These are phyloP conservation scores for Thecocarcelia acutangulata DNA, from an alignment of 2,888 invertebrate species.

Conservation along the genomic window DNA sequence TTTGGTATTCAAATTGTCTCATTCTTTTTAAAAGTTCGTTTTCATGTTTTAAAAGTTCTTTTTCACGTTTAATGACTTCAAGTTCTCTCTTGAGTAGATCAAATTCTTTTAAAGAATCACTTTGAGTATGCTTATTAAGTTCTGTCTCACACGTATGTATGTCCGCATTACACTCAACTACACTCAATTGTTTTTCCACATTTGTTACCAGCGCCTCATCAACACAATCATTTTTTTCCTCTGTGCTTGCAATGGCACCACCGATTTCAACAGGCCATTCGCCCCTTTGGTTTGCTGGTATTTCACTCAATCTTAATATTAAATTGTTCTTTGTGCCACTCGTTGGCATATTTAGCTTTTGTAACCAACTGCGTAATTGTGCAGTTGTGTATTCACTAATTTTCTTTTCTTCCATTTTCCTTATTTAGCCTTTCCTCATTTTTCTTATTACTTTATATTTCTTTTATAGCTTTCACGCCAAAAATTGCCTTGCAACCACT, in stretches of 20 bases:
- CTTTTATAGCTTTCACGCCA: too few relatives aligned
- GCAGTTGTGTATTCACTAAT: slow-evolving; percentile 23
- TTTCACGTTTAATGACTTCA: slow-evolving; percentile 17
- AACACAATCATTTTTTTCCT: neutral
- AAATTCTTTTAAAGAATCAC: neutral
- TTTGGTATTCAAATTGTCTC: slow-evolving; percentile 15
- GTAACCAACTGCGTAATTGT: slow-evolving; percentile 14
- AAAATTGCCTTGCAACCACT: too few relatives aligned
- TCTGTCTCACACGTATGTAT: neutral
- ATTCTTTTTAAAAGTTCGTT: slow-evolving; percentile 34
- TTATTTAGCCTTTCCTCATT: too few relatives aligned
- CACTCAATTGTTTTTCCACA: neutral
- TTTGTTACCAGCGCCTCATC: neutral
- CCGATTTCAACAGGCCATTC: slow-evolving; percentile 9
- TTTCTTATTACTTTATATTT: too few relatives aligned
- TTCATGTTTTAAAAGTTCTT: slow-evolving; percentile 18
- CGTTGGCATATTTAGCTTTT: slow-evolving; percentile 28
- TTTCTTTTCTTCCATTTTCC: too few relatives aligned
- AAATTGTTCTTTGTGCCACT: slow-evolving; percentile 14
- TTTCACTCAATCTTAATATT: slow-evolving; percentile 19
- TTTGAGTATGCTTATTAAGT: neutral
- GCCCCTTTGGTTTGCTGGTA: slow-evolving; percentile 20
- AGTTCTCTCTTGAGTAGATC: neutral
- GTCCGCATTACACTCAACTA: neutral
- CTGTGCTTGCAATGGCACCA: neutral